Conservation (phyloP, 2,888 invertebrate species). For the Heteromyza rotundicornis region DNA sequence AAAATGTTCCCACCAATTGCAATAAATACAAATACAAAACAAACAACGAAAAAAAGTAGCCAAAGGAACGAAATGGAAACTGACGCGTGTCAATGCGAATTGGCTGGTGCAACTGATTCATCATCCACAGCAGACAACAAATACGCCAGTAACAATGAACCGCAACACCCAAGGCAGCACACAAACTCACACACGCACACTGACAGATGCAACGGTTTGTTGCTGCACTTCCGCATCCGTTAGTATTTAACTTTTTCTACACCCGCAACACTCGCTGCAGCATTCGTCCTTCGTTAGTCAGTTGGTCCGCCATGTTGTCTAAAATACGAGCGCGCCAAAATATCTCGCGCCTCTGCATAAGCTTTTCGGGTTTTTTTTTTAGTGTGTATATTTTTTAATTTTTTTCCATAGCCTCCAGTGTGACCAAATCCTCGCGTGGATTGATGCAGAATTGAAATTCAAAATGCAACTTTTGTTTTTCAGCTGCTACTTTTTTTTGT, state of each 20-base stretch:
- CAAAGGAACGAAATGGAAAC: neutral
- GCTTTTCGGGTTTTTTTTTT: neutral
- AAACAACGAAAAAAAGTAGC: too few species aligned
- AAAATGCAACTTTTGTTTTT: constrained; percentile 22
- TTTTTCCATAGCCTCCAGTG: neutral
- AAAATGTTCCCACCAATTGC: too few species aligned
- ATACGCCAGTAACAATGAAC: constrained; percentile 4
- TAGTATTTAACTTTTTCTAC: neutral
- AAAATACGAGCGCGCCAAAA: neutral
- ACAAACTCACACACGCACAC: neutral
- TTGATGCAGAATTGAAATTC: constrained; percentile 15
- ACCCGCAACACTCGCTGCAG: neutral
- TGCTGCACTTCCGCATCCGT: constrained; percentile 1
- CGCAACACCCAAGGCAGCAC: neutral
- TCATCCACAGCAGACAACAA: constrained; percentile 9
- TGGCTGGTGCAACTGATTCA: constrained; percentile 17
- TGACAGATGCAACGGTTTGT: neutral
- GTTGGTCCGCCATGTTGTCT: neutral
- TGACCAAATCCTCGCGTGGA: neutral
- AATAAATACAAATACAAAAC: too few species aligned
- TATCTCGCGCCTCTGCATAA: too few species aligned
- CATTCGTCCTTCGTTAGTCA: neutral
- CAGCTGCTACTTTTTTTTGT: neutral
- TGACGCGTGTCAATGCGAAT: neutral
- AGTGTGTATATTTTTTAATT: neutral